These are phyloP conservation scores for Eunapius fragilis DNA, from an alignment of 37 sponge, comb jelly and placozoan genomes.

Conservation along the genomic window DNA sequence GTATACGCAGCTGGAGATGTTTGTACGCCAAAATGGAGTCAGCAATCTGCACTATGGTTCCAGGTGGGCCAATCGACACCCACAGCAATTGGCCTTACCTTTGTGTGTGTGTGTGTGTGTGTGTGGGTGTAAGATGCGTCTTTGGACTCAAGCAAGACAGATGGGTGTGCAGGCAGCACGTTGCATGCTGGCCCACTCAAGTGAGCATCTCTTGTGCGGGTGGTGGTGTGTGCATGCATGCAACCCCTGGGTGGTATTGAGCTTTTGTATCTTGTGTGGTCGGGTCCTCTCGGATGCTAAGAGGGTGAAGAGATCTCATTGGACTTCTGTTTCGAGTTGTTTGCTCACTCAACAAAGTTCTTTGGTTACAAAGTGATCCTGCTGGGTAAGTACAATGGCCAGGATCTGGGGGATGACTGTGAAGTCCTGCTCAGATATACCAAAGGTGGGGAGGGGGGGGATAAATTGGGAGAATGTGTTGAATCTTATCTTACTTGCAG, in stretches of 20 bases:
- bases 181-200: slow-evolving; percentile 79
- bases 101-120: slow-evolving; percentile 4
- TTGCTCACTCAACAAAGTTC: slow-evolving; percentile 96
- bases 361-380: slow-evolving; percentile 96
- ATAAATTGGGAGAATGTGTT: neutral
- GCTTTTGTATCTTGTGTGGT: neutral
- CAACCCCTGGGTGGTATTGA: neutral
- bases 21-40: slow-evolving; percentile 78
- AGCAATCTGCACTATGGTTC: slow-evolving; percentile 68
- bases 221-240: neutral
- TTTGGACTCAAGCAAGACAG: slow-evolving; percentile 98
- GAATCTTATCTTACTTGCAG: slow-evolving; percentile 1
- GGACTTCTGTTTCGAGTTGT: slow-evolving; percentile 98
- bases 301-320: slow-evolving; percentile 58
- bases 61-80: slow-evolving; percentile 80
- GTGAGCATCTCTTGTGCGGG: slow-evolving; percentile 16
- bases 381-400: slow-evolving; percentile 86
- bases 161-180: slow-evolving; percentile 94
- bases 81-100: neutral
- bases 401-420: slow-evolving; percentile 69
- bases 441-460: slow-evolving; percentile 38
- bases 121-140: slow-evolving; percentile 80
- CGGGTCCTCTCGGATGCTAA: neutral
- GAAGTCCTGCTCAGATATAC: slow-evolving; percentile 80
- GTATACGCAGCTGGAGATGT: slow-evolving; percentile 99